phyloP scores from a whole-genome alignment of 2,888 invertebrate species.

The Silvanus unidentatus region DNA sequence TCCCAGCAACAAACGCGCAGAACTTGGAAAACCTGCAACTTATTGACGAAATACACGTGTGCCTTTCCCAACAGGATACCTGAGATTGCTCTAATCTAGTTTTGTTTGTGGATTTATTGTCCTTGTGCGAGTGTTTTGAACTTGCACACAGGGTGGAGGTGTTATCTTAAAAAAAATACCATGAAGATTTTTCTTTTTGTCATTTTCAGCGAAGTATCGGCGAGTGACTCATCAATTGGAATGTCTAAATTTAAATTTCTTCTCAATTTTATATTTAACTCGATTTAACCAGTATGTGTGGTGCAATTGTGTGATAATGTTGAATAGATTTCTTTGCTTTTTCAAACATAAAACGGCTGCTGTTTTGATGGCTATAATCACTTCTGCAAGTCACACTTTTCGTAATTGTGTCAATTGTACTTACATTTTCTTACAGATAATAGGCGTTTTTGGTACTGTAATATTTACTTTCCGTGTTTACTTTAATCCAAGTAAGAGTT shows the following conservation, averaged over 20 bases:
- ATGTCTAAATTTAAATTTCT: constrained; percentile 4
- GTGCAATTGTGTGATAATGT: constrained; percentile 12
- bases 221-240: too few species aligned
- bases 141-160: too few species aligned
- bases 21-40: too few species aligned
- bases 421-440: constrained; percentile 10
- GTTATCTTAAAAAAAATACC: too few species aligned
- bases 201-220: too few species aligned
- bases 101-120: too few species aligned
- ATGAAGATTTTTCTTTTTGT: too few species aligned
- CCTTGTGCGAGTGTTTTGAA: too few species aligned
- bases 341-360: constrained; percentile 20
- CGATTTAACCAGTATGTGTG: background rate
- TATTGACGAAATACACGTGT: too few species aligned
- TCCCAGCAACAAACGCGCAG: too few species aligned
- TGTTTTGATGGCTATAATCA: constrained; percentile 22
- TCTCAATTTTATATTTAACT: background rate
- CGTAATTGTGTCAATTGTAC: constrained; percentile 2
- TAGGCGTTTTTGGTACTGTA: constrained; percentile 16
- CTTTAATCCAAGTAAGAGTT: constrained; percentile 4
- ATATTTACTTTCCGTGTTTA: constrained; percentile 13
- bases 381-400: constrained; percentile 18
- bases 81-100: too few species aligned
- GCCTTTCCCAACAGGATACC: too few species aligned
- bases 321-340: constrained; percentile 21